phyloP scores from a whole-genome alignment of 37 sponge, comb jelly and placozoan species.

The Axinella damicornis region DNA sequence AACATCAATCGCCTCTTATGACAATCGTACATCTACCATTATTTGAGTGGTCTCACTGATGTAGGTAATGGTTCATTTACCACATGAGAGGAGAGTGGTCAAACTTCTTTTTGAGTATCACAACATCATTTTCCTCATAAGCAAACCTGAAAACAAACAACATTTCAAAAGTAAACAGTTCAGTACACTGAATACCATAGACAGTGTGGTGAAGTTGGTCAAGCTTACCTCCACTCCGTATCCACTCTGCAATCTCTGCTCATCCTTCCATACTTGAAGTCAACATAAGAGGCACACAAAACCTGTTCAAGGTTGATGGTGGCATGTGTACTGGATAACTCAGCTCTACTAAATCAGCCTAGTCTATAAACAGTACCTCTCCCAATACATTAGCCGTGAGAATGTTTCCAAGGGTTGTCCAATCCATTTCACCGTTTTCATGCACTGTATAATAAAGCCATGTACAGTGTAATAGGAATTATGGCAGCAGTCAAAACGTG shows the following conservation, averaged over 20 bases:
- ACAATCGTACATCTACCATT: too few relatives aligned
- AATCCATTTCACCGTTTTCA: constrained; percentile 54
- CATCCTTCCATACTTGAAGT: constrained; percentile 50
- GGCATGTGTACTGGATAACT: too few relatives aligned
- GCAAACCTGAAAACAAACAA: constrained; percentile 50
- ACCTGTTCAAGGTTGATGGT: constrained; percentile 39
- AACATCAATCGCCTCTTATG: too few relatives aligned
- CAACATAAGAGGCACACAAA: constrained; percentile 70
- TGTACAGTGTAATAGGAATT: too few relatives aligned
- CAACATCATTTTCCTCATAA: constrained; percentile 64
- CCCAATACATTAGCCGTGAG: constrained; percentile 61
- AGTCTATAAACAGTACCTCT: too few relatives aligned
- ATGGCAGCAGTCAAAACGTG: too few relatives aligned
- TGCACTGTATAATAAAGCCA: not conserved
- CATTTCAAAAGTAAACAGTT: not conserved
- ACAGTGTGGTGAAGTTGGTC: too few relatives aligned
- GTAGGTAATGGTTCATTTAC: constrained; percentile 4
- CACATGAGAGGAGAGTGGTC: constrained; percentile 20
- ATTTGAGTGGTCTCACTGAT: too few relatives aligned
- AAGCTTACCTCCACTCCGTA: constrained; percentile 76
- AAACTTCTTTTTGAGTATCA: constrained; percentile 57
- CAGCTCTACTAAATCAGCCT: too few relatives aligned
- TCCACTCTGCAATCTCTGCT: constrained; percentile 18
- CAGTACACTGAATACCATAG: too few relatives aligned
- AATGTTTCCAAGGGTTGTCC: constrained; percentile 73